Base-by-base conservation (phyloP, 2,113 vertebrate species). In the human region DNA sequence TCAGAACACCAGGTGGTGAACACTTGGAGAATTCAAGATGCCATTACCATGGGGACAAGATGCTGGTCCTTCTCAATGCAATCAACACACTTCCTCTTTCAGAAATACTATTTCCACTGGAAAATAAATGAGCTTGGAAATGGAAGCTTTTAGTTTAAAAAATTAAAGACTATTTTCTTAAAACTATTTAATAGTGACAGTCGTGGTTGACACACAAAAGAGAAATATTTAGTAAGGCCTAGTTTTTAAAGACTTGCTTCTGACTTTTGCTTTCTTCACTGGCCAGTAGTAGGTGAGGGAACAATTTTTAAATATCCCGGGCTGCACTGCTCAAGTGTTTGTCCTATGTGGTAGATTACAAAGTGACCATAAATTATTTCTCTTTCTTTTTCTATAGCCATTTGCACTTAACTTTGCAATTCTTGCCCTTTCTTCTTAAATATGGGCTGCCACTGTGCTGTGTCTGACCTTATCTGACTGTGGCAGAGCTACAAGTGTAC, bases 41-140 rank as follows among this genome's bases (percentile, higher is more conserved):
- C 93, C 75, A 97, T 98, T 97, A 90, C 97, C 96, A 98, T 97
- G 94, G 97, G 66, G 97, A 96, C 95, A 97, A 89, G 96, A 96
- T 94, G 88, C 8, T 85, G 59, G 70, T 80, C 80, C 72, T 93
- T 97, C 90, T 93, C 57, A 35, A n/a, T 79, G 95, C 87, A 98
- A 95, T 96, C 97, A 97, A 72, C 92, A 83, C 7, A 79, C 80
- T 97, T 97, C 93, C 96, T 97, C 80, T 82, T 96, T 94, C 72
- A 73, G 94, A 82, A 93, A 93, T 84, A 94, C 57, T 87, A 89
- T 88, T 96, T 96, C 79, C 64, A 93, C 61, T 68, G 57, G 27
- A 93, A 95, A 97, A 85, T 87, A 97, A 96, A 84, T 93, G n/a
- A 96, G 76, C 50, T 90, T 92, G 80, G 72, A 96, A 97, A 93